Conservation (phyloP, 2,888 invertebrate species). For the Galerucella pusilla region DNA sequence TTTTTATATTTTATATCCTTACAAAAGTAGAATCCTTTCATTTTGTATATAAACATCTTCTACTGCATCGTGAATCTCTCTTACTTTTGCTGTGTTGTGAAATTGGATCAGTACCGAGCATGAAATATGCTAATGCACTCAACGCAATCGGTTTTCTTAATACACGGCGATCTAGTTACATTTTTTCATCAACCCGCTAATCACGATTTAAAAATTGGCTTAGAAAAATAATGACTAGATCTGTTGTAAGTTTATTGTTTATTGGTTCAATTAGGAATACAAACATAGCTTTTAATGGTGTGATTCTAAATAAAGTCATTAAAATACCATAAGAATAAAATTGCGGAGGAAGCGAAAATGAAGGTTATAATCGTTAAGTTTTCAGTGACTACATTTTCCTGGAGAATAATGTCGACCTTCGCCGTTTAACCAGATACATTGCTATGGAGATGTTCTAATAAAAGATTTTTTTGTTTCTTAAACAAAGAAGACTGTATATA, state of each 20-base stretch:
- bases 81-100: not conserved
- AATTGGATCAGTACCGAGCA: slow-evolving; percentile 15
- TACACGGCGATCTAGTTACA: not conserved
- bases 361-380: slow-evolving; percentile 5
- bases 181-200: not conserved
- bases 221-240: too few relatives aligned
- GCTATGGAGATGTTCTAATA: slow-evolving; percentile 11
- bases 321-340: slow-evolving; percentile 5
- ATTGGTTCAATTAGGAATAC: not conserved
- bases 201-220: not conserved
- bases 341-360: slow-evolving; percentile 3
- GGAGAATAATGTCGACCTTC: slow-evolving; percentile 12
- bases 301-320: slow-evolving; percentile 13
- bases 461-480: not conserved
- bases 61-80: slow-evolving; percentile 2
- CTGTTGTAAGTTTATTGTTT: not conserved
- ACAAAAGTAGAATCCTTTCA: not conserved
- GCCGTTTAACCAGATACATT: not conserved
- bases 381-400: not conserved
- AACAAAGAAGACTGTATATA: not conserved
- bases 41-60: not conserved
- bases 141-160: slow-evolving; percentile 1
- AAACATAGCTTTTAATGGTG: not conserved
- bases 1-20: not conserved
- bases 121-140: slow-evolving; percentile 3